phyloP scores from a whole-genome alignment of 2,888 invertebrate genomes.

The Drosophila mercatorum region DNA sequence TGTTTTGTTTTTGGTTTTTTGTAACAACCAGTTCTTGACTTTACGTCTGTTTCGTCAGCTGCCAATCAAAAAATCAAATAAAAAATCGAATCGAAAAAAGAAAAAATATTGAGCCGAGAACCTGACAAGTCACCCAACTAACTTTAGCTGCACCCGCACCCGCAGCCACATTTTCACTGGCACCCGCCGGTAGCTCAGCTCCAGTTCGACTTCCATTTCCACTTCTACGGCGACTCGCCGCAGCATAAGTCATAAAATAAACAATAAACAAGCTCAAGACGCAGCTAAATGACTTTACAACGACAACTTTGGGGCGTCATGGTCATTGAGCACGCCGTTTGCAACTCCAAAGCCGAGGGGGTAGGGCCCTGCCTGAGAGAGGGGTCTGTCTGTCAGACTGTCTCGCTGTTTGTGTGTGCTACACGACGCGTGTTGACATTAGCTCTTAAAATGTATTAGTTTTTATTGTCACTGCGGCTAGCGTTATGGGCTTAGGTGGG shows the following conservation, averaged over 20 bases:
- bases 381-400: slow-evolving; percentile 14
- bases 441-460: slow-evolving; percentile 72
- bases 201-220: slow-evolving; percentile 4
- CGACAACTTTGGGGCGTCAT: slow-evolving; percentile 60
- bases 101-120: neutral
- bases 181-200: neutral
- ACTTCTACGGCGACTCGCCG: slow-evolving; percentile 4
- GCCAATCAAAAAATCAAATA: slow-evolving; percentile 34
- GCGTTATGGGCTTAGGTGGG: slow-evolving; percentile 39
- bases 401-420: slow-evolving; percentile 37
- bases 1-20: slow-evolving; percentile 39
- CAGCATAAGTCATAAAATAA: slow-evolving; percentile 66
- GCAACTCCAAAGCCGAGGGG: neutral
- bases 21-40: slow-evolving; percentile 62
- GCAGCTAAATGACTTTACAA: slow-evolving; percentile 53
- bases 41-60: slow-evolving; percentile 53
- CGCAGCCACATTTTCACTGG: neutral
- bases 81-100: neutral
- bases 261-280: slow-evolving; percentile 62
- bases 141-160: slow-evolving; percentile 1
- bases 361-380: neutral
- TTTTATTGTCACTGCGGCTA: slow-evolving; percentile 54
- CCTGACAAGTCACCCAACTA: neutral
- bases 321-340: slow-evolving; percentile 63
- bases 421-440: slow-evolving; percentile 68